Conservation (phyloP, 2,888 invertebrate species). For the Idaea biselata region DNA sequence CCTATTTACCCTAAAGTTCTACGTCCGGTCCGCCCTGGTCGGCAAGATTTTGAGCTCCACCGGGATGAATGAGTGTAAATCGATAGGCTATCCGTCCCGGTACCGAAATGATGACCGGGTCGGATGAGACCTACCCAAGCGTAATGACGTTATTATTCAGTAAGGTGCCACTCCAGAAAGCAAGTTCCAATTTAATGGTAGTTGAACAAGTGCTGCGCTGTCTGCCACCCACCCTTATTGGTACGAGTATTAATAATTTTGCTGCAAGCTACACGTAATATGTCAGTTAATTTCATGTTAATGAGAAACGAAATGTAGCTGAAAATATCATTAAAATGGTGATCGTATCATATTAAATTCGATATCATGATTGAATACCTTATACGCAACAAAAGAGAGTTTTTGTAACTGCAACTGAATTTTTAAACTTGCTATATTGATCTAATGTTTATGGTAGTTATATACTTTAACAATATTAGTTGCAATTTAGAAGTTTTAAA, state of each 20-base stretch:
- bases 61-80: too few relatives aligned
- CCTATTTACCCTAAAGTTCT: too few relatives aligned
- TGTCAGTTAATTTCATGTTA: conserved; percentile 22
- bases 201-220: conserved; percentile 71
- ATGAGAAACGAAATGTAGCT: conserved; percentile 15
- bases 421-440: too few relatives aligned
- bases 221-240: conserved; percentile 38
- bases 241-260: conserved; percentile 58
- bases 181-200: conserved; percentile 78
- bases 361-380: background rate
- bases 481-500: too few relatives aligned
- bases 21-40: too few relatives aligned
- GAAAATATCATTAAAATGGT: conserved; percentile 3
- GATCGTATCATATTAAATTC: background rate
- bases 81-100: too few relatives aligned
- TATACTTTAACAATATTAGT: too few relatives aligned
- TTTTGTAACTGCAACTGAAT: too few relatives aligned
- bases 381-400: background rate
- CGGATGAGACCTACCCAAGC: too few relatives aligned
- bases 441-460: too few relatives aligned
- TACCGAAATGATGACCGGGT: too few relatives aligned
- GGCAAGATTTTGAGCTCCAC: too few relatives aligned
- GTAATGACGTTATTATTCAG: conserved; percentile 59
- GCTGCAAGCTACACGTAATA: conserved; percentile 53
- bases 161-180: conserved; percentile 67